Conservation (phyloP, 1,140 invertebrate species). For the Eupristina koningsbergeri region DNA sequence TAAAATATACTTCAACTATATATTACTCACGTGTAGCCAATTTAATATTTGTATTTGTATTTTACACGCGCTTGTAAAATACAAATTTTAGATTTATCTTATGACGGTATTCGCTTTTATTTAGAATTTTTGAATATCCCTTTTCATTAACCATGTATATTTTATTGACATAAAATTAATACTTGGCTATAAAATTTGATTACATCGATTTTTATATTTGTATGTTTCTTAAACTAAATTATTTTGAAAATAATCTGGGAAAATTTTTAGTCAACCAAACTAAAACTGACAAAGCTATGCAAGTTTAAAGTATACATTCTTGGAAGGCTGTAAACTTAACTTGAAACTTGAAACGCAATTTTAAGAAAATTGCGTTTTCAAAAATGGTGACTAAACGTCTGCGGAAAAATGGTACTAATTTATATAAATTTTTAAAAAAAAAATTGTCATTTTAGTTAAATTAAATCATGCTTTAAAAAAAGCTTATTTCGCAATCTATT, state of each 20-base stretch:
- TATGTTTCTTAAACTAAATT: background rate
- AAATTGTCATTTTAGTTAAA: too few species aligned
- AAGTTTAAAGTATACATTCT: background rate
- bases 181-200: background rate
- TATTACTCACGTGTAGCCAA: background rate
- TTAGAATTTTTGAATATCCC: too few species aligned
- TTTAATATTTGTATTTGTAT: too few species aligned
- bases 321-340: conserved; percentile 9
- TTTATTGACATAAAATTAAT: too few species aligned
- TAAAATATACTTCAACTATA: background rate
- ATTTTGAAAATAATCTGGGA: conserved; percentile 1
- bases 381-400: background rate
- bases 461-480: too few species aligned
- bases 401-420: background rate
- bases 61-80: too few species aligned
- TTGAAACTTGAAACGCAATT: conserved; percentile 3
- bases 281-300: background rate
- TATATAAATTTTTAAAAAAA: too few species aligned
- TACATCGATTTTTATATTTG: background rate
- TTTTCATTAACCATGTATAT: too few species aligned
- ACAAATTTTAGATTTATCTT: too few species aligned
- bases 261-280: background rate
- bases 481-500: too few species aligned
- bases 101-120: too few species aligned
- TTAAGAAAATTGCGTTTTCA: background rate